Evolutionary conservation across 2,888 invertebrate species (phyloP).

Genomic region (Operophtera brumata): DNA sequence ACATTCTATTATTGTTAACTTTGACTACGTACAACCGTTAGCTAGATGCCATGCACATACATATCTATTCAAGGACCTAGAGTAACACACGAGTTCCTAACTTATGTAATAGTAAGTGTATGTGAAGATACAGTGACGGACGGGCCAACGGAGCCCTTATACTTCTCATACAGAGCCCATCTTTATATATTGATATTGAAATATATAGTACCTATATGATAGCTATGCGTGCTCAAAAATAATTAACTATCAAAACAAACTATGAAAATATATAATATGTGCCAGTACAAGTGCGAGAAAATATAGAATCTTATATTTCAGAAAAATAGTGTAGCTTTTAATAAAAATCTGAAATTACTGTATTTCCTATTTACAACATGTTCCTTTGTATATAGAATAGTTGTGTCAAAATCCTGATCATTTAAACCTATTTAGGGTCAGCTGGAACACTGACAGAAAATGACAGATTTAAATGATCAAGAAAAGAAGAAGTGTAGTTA

Average conservation of each 20-base stretch:
- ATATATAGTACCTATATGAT: slow-evolving; percentile 36
- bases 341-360: slow-evolving; percentile 74
- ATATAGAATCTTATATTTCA: slow-evolving; percentile 67
- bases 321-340: slow-evolving; percentile 73
- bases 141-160: slow-evolving; percentile 41
- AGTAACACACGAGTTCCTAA: slow-evolving; percentile 67
- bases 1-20: slow-evolving; percentile 73
- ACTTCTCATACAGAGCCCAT: slow-evolving; percentile 53
- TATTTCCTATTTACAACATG: slow-evolving; percentile 68
- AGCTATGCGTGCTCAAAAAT: slow-evolving; percentile 66
- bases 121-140: slow-evolving; percentile 40
- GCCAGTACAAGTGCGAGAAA: slow-evolving; percentile 68
- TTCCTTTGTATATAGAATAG: slow-evolving; percentile 62
- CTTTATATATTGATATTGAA: slow-evolving; percentile 32
- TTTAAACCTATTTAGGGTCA: slow-evolving; percentile 13
- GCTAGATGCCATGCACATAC: slow-evolving; percentile 76
- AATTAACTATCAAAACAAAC: slow-evolving; percentile 62
- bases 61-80: slow-evolving; percentile 69
- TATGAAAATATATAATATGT: slow-evolving; percentile 73
- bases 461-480: slow-evolving; percentile 25
- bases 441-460: slow-evolving; percentile 6
- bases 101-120: slow-evolving; percentile 43
- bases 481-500: slow-evolving; percentile 36
- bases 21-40: slow-evolving; percentile 74
- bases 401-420: slow-evolving; percentile 34